A percentile compares a stretch with the other conserved stretches of the same genome.
These are phyloP conservation scores for Argyrosomus japonicus DNA, from an alignment of 2,113 vertebrate genomes.

Conservation along the genomic window DNA sequence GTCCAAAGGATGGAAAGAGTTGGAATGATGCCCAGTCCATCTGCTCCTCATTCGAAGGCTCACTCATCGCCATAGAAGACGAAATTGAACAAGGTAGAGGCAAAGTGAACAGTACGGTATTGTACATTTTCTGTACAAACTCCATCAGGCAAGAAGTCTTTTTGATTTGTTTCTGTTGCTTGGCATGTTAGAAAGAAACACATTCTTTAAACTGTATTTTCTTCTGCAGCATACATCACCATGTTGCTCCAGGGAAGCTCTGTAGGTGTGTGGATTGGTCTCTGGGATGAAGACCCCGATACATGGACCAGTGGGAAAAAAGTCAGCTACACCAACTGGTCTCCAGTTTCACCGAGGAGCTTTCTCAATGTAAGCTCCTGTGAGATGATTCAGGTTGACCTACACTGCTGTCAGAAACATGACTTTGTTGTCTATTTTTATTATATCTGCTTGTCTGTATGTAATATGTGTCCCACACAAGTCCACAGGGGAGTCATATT, in stretches of 20 bases:
- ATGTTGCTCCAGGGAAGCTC: constrained; percentile 91
- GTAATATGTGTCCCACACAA: not conserved
- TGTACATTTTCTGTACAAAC: not conserved
- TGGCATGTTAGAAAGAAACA: not conserved
- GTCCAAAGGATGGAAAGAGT: constrained; percentile 82
- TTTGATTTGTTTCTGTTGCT: not conserved
- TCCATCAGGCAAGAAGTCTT: not conserved
- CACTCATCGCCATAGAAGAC: constrained; percentile 87
- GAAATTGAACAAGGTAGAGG: constrained; percentile 93
- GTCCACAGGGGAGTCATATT: not conserved
- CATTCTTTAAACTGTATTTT: no score
- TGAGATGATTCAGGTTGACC: not conserved
- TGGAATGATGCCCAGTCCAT: constrained; percentile 89
- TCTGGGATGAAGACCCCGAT: constrained; percentile 84
- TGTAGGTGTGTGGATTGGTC: constrained; percentile 91
- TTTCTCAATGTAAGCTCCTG: constrained; percentile 69
- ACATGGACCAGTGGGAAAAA: constrained; percentile 86
- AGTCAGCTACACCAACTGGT: constrained; percentile 91
- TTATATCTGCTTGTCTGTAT: no score
- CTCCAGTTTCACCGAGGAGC: constrained; percentile 83
- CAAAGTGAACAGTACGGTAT: not conserved
- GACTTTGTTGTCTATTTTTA: no score
- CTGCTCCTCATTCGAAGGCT: constrained; percentile 85
- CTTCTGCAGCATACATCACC: constrained; percentile 90
- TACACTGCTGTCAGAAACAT: not conserved